Base-by-base conservation (phyloP, 2,797 vertebrate species). In the Hybognathus amarus region DNA sequence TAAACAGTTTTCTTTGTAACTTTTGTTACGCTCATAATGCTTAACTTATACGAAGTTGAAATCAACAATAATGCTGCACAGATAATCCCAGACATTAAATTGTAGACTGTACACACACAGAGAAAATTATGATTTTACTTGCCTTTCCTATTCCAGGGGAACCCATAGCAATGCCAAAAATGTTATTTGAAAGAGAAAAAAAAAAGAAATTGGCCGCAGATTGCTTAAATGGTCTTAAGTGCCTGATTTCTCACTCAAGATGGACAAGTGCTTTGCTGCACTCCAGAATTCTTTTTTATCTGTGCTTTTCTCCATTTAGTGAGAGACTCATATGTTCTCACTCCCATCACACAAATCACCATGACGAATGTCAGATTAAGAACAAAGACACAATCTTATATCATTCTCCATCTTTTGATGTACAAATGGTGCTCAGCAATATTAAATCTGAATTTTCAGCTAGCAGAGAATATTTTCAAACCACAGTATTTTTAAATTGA, bases 211-310 rank as follows among this genome's bases (percentile, higher is more conserved):
- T 67, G 20, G 45, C 27, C 13, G 17, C 12, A 33, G n/a, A 61
- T 77, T 64, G 24, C 45, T 75, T n/a, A 74, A 36, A 81, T 50
- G 30, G 20, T 66, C 22, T 64, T 3, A 66, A 40, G n/a, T 66
- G 71, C 10, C 33, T 22, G n/a, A 56, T 76, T 22, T 59, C 13
- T 76, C n/a, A 67, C 50, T 76, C n/a, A 76, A 47, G 30, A 24
- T 33, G 33, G 47, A 80, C 82, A 87, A 79, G 80, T 78, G 85
- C 56, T 77, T 69, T 70, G 42, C 54, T 71, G 27, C 59, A 59
- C 47, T 61, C 66, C 74, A 75, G 77, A 79, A 22, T 5, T 13
- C 5, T 45, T 1, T 15, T 45, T 13, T 5, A 13, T 45, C 12
- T 47, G 47, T 75, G 64, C 40, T 20, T 73, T 45, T 76, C 78